Base-by-base conservation (phyloP, 2,113 vertebrate genomes). In the Gambusia affinis region DNA sequence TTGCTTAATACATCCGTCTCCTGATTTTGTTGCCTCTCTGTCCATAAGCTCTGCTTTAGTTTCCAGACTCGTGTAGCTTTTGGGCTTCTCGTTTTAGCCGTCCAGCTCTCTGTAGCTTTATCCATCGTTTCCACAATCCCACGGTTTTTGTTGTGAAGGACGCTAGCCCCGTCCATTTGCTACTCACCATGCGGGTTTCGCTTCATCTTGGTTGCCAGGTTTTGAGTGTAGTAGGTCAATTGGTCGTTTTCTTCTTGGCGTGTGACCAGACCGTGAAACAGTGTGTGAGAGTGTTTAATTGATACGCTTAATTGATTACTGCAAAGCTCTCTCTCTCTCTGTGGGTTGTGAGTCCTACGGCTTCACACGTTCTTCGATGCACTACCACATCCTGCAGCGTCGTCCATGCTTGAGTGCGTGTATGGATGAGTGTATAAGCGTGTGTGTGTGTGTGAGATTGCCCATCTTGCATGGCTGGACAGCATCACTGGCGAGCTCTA, bases 181-280 rank as follows among this genome's bases (percentile, higher is more conserved):
- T 24, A 57, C 51, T 47, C 44, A 19, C 39, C 12, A 54, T 54
- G 51, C 51, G 24, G 51, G 5, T 75, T 83, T 37, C 39, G 29
- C 75, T 44, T 74, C 67, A 4, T 64, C 74, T 60, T 70, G 73
- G 67, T 74, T 83, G 67, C 70, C 75, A 82, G 76, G 76, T 82
- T 81, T 73, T 78, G 76, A 37, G 80, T 75, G 72, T 90, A 83
- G 28, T 80, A 44, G 85, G 85, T 91, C 89, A 92, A 81, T 85
- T 87, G 76, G 79, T 85, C 62, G 67, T 82, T 78, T 87, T 68
- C 70, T 68, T 85, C 78, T 84, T 75, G 80, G 81, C 72, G 11
- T 76, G 80, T 65, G 12, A 70, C 72, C 61, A 47, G 12, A 64
- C 69, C 77, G 68, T 66, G 67, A 60, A 66, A 62, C 47, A 42